Conservation (phyloP, 2,797 vertebrate genomes). For the Lutjanus argentimaculatus region DNA sequence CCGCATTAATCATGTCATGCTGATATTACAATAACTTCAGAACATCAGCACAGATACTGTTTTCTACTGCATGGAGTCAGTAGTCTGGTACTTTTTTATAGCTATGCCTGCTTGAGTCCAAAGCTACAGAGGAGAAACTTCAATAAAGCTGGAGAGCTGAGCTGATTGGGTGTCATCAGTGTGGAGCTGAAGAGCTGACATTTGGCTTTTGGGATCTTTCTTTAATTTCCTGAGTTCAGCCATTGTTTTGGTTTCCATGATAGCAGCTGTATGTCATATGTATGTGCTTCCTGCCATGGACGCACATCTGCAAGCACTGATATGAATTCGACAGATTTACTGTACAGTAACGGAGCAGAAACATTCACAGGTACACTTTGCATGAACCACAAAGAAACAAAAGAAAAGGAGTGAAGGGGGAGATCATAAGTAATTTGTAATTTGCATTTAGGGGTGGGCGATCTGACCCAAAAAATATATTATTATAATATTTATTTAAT, state of each 20-base stretch:
- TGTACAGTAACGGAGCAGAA: neutral
- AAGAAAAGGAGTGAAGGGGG: neutral
- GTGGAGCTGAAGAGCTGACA: neutral
- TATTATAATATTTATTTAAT: too few relatives aligned
- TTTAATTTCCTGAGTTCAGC: slow-evolving; percentile 28
- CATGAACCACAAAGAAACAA: neutral
- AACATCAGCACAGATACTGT: neutral
- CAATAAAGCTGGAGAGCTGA: neutral
- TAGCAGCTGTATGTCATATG: slow-evolving; percentile 9
- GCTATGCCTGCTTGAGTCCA: neutral
- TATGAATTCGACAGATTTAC: neutral
- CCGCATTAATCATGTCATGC: neutral
- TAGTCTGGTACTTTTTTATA: neutral
- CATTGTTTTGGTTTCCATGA: slow-evolving; percentile 17
- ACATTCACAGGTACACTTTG: neutral
- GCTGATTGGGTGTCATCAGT: neutral
- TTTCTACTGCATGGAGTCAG: neutral
- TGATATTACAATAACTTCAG: neutral
- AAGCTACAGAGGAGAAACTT: neutral
- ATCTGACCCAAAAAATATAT: too few relatives aligned
- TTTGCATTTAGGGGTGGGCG: neutral
- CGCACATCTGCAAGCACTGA: slow-evolving; percentile 5
- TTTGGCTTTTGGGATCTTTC: slow-evolving; percentile 16
- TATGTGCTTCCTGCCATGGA: slow-evolving; percentile 1
- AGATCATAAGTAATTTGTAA: neutral